Conservation (phyloP, 2,113 vertebrate genomes). For the Calidris pugnax region DNA sequence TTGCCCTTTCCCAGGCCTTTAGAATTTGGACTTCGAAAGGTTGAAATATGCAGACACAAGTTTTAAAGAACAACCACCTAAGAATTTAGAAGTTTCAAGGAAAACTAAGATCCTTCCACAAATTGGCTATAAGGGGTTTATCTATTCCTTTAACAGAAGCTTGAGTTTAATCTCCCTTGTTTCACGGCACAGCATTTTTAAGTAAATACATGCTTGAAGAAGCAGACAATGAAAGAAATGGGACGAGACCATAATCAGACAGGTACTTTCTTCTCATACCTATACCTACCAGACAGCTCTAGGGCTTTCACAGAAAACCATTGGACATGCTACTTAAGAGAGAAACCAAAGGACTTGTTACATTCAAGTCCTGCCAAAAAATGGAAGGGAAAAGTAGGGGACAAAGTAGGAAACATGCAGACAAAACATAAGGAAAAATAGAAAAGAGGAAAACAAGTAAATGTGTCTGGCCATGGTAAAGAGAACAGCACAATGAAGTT, state of each 20-base stretch:
- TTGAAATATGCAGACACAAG: not conserved
- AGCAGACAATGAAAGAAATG: not conserved
- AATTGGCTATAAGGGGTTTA: not conserved
- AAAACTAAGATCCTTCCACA: not conserved
- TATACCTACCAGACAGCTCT: not conserved
- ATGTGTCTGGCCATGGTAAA: not conserved
- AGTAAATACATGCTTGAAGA: not conserved
- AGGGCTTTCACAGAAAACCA: not conserved
- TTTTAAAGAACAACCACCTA: not conserved
- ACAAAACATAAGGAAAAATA: not conserved
- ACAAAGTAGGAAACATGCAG: not conserved
- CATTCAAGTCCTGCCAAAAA: not conserved
- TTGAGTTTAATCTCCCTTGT: not conserved
- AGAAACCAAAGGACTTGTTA: not conserved
- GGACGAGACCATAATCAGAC: not conserved
- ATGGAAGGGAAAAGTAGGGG: not conserved
- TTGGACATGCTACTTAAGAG: not conserved
- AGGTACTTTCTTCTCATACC: not conserved
- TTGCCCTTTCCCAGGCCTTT: not conserved
- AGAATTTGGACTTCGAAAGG: not conserved
- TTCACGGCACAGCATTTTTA: not conserved
- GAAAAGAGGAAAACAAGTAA: not conserved
- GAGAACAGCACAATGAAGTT: not conserved
- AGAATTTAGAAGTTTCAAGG: not conserved
- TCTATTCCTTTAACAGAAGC: not conserved